These are phyloP conservation scores for Malurus melanocephalus DNA, from an alignment of 2,113 vertebrate genomes.

Conservation along the genomic window DNA sequence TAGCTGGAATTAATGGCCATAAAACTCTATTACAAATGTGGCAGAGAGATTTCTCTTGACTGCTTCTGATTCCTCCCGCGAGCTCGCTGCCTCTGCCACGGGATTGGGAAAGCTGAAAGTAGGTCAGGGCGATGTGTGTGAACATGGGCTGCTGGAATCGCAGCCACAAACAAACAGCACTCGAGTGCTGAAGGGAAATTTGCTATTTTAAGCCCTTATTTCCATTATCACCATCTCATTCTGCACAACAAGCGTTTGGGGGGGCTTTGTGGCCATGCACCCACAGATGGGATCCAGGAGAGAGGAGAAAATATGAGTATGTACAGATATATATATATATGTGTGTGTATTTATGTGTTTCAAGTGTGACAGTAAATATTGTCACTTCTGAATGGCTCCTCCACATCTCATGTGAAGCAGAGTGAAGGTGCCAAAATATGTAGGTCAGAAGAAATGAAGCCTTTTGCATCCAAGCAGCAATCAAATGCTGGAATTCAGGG, in stretches of 20 bases:
- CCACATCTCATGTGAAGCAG: neutral
- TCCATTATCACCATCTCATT: neutral
- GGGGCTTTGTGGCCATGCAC: neutral
- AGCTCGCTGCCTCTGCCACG: neutral
- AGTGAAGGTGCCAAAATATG: neutral
- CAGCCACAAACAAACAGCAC: constrained; percentile 16
- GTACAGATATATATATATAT: fast-evolving
- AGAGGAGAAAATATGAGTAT: fast-evolving
- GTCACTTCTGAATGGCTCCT: neutral
- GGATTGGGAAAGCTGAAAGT: constrained; percentile 38
- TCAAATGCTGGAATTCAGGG: neutral
- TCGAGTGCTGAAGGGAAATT: neutral
- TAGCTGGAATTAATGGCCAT: constrained; percentile 38
- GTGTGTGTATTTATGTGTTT: fast-evolving
- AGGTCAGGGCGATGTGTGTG: constrained; percentile 40
- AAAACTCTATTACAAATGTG: neutral
- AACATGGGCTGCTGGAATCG: neutral
- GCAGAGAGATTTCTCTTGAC: neutral
- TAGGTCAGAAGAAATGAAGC: neutral
- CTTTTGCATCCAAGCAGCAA: neutral
- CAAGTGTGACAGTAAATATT: neutral
- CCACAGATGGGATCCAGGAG: neutral
- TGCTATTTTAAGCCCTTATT: constrained; percentile 38
- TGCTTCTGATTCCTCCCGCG: neutral
- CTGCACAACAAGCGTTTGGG: neutral